phyloP scores from a whole-genome alignment of 92 coral and sea anemone genomes.

The Meandrina meandrites region DNA sequence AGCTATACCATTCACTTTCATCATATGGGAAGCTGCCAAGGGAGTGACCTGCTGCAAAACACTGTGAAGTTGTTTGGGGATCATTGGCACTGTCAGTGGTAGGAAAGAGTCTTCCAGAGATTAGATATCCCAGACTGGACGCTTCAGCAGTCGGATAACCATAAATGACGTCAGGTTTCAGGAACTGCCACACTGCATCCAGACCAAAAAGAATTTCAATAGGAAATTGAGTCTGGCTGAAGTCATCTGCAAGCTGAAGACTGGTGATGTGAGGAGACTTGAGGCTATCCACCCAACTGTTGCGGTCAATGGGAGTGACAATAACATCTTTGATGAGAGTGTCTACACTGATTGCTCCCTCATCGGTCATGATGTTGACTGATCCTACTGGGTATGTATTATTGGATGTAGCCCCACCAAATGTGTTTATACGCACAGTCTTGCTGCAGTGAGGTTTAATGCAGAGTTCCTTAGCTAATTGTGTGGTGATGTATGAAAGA shows the following conservation, averaged over 20 bases:
- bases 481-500: conserved; percentile 50
- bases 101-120: conserved; percentile 48
- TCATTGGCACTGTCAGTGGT: not conserved
- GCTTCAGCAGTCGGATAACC: conserved; percentile 34
- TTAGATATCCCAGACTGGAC: conserved; percentile 42
- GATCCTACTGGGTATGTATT: conserved; percentile 33
- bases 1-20: conserved; percentile 5
- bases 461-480: conserved; percentile 49
- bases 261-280: conserved; percentile 6
- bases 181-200: conserved; percentile 52
- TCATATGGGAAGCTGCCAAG: not conserved
- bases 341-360: conserved; percentile 25
- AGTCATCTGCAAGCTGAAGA: no score
- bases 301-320: conserved; percentile 7
- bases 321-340: conserved; percentile 46
- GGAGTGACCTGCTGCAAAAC: conserved; percentile 16
- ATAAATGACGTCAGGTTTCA: conserved; percentile 40
- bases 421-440: conserved; percentile 47
- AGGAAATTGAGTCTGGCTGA: no score
- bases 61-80: conserved; percentile 24
- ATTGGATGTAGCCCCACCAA: conserved; percentile 39
- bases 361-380: conserved; percentile 34
- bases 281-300: not conserved
- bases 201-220: no score
- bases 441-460: conserved; percentile 38